These are phyloP conservation scores for Nyctibius bracteatus DNA, from an alignment of 2,113 vertebrate species.

Conservation along the genomic window DNA sequence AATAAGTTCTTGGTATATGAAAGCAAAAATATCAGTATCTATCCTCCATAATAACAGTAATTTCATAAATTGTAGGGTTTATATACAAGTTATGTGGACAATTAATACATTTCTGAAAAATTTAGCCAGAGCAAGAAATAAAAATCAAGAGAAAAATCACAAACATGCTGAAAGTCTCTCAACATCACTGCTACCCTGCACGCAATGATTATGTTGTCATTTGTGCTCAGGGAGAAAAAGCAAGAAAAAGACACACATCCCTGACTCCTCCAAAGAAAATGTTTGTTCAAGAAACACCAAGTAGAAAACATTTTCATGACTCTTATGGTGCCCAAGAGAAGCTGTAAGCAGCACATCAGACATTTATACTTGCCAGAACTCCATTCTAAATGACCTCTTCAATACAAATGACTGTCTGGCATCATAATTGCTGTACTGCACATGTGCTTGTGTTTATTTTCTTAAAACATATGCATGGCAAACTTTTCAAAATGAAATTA, in stretches of 20 bases:
- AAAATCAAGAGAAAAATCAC: background rate
- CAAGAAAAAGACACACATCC: slow-evolving; percentile 17
- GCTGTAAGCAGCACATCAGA: background rate
- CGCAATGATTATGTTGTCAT: background rate
- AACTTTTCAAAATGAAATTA: background rate
- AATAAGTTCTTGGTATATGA: background rate
- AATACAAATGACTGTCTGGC: slow-evolving; percentile 29
- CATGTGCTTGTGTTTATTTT: background rate
- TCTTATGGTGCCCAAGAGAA: slow-evolving; percentile 61
- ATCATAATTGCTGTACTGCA: background rate
- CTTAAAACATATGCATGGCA: background rate
- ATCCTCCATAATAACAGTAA: background rate
- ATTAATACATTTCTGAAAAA: background rate
- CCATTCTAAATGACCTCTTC: slow-evolving; percentile 40
- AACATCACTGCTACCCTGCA: background rate
- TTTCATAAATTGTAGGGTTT: background rate
- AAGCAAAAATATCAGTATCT: background rate
- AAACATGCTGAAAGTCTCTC: slow-evolving; percentile 3
- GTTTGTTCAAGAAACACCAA: slow-evolving; percentile 58
- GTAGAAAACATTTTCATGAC: slow-evolving; percentile 51
- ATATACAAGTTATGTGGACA: background rate
- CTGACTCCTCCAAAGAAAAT: slow-evolving; percentile 35
- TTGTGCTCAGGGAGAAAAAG: slow-evolving; percentile 36
- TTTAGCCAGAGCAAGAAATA: background rate
- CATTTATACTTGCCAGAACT: slow-evolving; percentile 52